Conservation (phyloP, 1,140 invertebrate species). For the Lerema accius region DNA sequence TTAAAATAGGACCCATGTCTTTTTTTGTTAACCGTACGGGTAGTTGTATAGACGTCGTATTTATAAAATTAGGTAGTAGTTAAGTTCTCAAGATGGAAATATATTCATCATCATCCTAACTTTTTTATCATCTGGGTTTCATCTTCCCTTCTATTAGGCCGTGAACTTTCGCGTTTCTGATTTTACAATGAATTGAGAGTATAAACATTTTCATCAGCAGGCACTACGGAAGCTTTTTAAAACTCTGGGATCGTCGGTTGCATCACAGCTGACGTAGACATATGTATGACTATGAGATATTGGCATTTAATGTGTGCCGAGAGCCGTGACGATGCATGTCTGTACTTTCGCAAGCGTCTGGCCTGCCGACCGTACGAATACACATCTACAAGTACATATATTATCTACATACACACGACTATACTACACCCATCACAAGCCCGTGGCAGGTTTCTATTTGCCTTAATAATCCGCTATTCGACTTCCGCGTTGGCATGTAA, state of each 20-base stretch:
- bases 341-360: conserved; percentile 63
- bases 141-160: too few relatives aligned
- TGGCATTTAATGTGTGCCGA: conserved; percentile 55
- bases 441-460: conserved; percentile 40
- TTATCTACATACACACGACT: conserved; percentile 3
- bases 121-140: too few relatives aligned
- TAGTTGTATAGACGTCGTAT: too few relatives aligned
- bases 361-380: conserved; percentile 33
- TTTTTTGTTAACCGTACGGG: too few relatives aligned
- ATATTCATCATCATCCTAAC: too few relatives aligned
- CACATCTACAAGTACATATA: conserved; percentile 14
- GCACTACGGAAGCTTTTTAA: conserved; percentile 5
- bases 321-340: conserved; percentile 60
- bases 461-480: conserved; percentile 36
- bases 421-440: conserved; percentile 11
- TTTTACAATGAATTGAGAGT: not conserved
- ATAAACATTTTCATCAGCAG: not conserved
- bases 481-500: conserved; percentile 19
- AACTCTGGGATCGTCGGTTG: conserved; percentile 37
- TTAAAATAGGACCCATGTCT: not conserved
- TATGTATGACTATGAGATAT: conserved; percentile 64
- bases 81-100: too few relatives aligned
- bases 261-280: conserved; percentile 62
- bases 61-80: too few relatives aligned
- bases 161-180: not conserved